Percentiles rank a stretch among this genome's conserved stretches.
Conservation (phyloP, 2,113 vertebrate genomes). For the Prinia subflava region DNA sequence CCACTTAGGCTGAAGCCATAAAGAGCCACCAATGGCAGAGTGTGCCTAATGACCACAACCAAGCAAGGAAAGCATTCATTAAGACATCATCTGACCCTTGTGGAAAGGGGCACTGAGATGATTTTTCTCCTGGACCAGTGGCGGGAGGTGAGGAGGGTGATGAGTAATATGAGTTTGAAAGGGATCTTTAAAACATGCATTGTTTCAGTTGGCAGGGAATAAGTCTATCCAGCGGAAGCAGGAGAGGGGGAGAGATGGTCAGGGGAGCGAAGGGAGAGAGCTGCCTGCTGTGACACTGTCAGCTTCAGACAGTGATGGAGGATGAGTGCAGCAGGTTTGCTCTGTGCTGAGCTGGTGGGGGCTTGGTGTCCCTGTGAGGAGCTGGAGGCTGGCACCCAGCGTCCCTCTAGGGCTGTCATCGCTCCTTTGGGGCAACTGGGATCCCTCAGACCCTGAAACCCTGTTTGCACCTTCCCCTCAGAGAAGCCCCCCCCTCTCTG, state of each 20-base stretch:
- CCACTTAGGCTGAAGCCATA: not conserved
- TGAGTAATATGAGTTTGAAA: not conserved
- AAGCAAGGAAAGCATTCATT: not conserved
- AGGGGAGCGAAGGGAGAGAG: not conserved
- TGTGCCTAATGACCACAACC: not conserved
- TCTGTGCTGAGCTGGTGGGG: not conserved
- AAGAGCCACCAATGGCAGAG: not conserved
- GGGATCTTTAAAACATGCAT: not conserved
- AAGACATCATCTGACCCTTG: not conserved
- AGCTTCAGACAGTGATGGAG: conserved; percentile 3
- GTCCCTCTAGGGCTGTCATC: not conserved
- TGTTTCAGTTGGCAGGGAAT: not conserved
- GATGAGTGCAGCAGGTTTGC: not conserved
- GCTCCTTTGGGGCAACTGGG: not conserved
- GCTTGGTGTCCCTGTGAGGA: not conserved
- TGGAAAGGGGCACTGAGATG: not conserved
- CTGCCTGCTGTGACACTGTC: not conserved
- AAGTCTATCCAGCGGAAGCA: not conserved
- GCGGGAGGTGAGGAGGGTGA: not conserved
- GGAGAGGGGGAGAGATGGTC: not conserved
- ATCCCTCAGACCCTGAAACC: not conserved
- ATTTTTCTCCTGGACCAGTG: not conserved
- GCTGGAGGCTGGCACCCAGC: not conserved
- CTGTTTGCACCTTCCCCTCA: not conserved
- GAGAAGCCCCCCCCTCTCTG: too few relatives aligned